Percentiles rank a stretch among this genome's conserved stretches.
These are phyloP conservation scores for Vulpes ferrilata DNA, from an alignment of 2,113 vertebrate genomes.

Conservation along the genomic window DNA sequence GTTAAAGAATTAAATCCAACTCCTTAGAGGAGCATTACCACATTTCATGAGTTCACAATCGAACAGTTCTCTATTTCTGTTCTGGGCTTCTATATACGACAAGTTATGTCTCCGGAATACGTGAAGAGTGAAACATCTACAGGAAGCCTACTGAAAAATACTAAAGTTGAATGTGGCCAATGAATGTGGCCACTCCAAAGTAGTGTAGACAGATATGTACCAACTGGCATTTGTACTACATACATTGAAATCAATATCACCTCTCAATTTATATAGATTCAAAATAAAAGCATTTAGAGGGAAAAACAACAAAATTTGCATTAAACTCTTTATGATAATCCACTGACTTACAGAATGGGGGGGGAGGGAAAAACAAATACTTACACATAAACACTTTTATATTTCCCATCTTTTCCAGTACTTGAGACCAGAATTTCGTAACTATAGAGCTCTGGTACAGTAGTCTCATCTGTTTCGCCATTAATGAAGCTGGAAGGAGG, in stretches of 20 bases:
- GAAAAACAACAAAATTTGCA: conserved; percentile 32
- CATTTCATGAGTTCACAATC: neutral
- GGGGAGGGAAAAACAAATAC: conserved; percentile 79
- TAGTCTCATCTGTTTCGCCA: conserved; percentile 85
- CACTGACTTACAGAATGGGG: conserved; percentile 28
- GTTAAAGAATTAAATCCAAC: conserved; percentile 37
- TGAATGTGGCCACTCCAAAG: neutral
- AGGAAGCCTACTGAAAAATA: neutral
- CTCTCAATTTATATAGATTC: neutral
- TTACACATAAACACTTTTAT: conserved; percentile 92
- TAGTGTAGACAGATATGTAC: neutral
- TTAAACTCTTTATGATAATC: conserved; percentile 25
- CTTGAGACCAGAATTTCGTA: conserved; percentile 94
- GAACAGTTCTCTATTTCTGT: neutral
- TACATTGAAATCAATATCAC: neutral
- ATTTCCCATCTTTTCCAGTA: conserved; percentile 95
- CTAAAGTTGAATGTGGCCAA: neutral
- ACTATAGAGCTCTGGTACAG: conserved; percentile 86
- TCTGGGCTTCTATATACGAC: neutral
- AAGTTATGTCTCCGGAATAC: neutral
- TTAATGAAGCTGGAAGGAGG: conserved; percentile 88
- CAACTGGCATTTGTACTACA: neutral
- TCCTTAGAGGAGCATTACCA: neutral
- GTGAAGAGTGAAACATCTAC: neutral
- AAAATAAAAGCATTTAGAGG: conserved; percentile 58